Percentiles rank a stretch among this genome's conserved stretches.
phyloP scores from a whole-genome alignment of 2,113 vertebrate species.

The Stigmatopora nigra region DNA sequence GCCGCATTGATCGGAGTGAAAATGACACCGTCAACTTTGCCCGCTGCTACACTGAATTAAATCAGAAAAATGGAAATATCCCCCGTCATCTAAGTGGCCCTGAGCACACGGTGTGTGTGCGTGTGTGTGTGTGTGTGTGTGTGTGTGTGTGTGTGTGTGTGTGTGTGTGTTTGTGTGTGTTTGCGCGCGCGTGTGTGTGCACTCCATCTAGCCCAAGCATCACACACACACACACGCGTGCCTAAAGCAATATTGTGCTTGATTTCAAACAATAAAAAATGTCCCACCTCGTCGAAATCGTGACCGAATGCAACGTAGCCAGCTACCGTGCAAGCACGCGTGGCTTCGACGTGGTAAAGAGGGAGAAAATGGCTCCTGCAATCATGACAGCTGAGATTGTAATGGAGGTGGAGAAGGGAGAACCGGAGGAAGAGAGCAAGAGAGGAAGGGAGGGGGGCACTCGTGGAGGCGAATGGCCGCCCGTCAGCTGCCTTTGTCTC shows the following conservation, averaged over 20 bases:
- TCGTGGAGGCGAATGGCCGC: constrained; percentile 64
- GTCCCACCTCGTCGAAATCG: constrained; percentile 26
- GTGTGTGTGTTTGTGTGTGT: no score
- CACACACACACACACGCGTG: not conserved
- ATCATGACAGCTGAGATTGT: constrained; percentile 13
- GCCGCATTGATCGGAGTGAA: not conserved
- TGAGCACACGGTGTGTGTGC: no score
- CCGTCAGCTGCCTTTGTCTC: constrained; percentile 71
- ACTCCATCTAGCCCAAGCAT: not conserved
- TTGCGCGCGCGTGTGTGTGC: no score
- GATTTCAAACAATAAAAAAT: constrained; percentile 50
- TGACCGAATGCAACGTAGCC: constrained; percentile 7
- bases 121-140: no score
- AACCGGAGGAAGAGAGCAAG: no score
- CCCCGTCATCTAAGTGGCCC: not conserved
- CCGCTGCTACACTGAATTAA: not conserved
- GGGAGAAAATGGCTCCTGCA: constrained; percentile 9
- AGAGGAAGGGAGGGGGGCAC: constrained; percentile 3
- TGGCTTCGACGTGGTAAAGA: constrained; percentile 10
- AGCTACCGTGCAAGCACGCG: constrained; percentile 22
- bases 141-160: no score
- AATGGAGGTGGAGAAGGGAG: not conserved
- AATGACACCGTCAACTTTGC: not conserved
- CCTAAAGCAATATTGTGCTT: constrained; percentile 6
- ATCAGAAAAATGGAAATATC: not conserved